Percentiles rank a stretch among this genome's conserved stretches.
Evolutionary conservation across 2,113 vertebrate species (phyloP).

Genomic region (Zapus hudsonius): DNA sequence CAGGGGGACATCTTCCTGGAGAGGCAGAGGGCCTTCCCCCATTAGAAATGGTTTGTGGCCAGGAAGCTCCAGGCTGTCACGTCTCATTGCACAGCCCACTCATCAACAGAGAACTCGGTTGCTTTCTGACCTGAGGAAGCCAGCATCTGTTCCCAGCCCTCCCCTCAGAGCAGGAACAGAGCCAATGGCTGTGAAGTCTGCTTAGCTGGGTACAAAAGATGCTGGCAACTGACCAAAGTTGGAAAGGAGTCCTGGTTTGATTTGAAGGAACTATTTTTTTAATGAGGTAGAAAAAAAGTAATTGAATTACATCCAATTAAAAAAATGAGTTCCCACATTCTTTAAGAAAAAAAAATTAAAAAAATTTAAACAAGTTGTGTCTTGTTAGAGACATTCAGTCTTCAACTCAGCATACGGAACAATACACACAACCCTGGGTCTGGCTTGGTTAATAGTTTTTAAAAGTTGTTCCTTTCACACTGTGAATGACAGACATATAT

Average conservation of each 20-base stretch:
- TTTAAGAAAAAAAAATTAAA: conserved; percentile 75
- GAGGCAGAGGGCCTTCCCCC: conserved; percentile 77
- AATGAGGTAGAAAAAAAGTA: conserved; percentile 66
- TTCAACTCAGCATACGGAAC: background rate
- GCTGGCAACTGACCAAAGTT: conserved; percentile 78
- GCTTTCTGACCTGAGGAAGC: conserved; percentile 79
- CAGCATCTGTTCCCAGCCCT: conserved; percentile 85
- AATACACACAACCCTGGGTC: background rate
- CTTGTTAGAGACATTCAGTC: conserved; percentile 18
- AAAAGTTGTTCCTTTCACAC: background rate
- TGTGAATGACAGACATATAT: fast-evolving
- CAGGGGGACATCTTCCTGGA: conserved; percentile 78
- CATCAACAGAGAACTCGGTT: conserved; percentile 82
- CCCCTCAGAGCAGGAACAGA: conserved; percentile 80
- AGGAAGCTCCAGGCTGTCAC: conserved; percentile 85
- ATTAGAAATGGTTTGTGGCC: conserved; percentile 82
- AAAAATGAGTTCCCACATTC: conserved; percentile 67
- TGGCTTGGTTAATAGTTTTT: background rate
- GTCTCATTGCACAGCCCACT: conserved; percentile 83
- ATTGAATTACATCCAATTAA: conserved; percentile 74
- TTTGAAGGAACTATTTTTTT: conserved; percentile 71
- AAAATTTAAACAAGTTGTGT: background rate
- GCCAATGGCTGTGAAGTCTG: conserved; percentile 82
- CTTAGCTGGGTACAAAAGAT: conserved; percentile 88
- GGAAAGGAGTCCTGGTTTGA: conserved; percentile 75